Percentiles rank a stretch among this genome's conserved stretches.
Evolutionary conservation across 2,113 vertebrate genomes (phyloP).

Genomic region (Salvelinus fontinalis): DNA sequence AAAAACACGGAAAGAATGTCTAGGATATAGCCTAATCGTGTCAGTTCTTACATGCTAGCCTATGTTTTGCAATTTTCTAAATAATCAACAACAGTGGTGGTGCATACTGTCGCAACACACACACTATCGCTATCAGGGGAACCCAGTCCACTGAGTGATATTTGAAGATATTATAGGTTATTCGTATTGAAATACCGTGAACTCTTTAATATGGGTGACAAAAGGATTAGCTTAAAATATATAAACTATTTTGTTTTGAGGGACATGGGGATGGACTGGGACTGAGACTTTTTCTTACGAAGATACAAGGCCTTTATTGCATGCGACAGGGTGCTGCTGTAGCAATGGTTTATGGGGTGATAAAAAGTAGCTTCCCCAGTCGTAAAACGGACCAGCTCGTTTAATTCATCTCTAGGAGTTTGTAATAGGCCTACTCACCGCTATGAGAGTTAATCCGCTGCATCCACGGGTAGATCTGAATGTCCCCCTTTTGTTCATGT

Average conservation of each 20-base stretch:
- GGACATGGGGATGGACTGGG: conserved; percentile 13
- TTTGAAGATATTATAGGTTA: background rate
- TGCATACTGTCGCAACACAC: background rate
- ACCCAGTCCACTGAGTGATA: background rate
- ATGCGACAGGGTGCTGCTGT: conserved; percentile 65
- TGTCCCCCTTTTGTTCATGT: conserved; percentile 82
- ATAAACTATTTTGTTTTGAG: conserved; percentile 18
- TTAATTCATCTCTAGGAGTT: conserved; percentile 85
- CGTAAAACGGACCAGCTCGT: conserved; percentile 82
- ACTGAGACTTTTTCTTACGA: conserved; percentile 9
- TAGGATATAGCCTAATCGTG: no score
- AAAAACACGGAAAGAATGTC: no score
- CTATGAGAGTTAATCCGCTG: conserved; percentile 91
- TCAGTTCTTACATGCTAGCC: no score
- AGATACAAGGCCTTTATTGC: conserved; percentile 57
- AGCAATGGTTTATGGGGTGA: conserved; percentile 85
- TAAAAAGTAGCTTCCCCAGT: conserved; percentile 85
- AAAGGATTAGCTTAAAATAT: background rate
- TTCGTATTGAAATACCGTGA: background rate
- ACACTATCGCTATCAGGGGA: background rate
- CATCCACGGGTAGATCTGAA: conserved; percentile 92
- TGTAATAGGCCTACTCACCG: conserved; percentile 79
- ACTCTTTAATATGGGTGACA: background rate
- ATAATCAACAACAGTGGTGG: no score
- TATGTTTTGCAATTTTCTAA: no score